Conservation (phyloP, 37 sponge, comb jelly and placozoan genomes). For the Agelas oroides region DNA sequence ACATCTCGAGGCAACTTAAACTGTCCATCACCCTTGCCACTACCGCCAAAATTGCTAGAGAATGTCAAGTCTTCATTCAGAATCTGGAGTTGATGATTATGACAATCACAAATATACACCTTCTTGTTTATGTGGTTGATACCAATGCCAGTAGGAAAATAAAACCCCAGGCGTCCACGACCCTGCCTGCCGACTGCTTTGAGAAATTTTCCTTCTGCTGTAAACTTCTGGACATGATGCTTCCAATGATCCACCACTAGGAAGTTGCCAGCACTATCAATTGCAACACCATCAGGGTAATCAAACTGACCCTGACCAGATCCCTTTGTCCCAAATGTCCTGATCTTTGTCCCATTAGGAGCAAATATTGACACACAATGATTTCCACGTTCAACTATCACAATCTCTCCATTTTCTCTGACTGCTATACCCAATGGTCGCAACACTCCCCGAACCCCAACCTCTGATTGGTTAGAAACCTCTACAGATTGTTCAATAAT, state of each 20-base stretch:
- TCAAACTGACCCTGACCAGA: slow-evolving; percentile 39
- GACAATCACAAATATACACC: slow-evolving; percentile 60
- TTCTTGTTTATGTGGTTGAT: slow-evolving; percentile 20
- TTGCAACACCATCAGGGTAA: slow-evolving; percentile 32
- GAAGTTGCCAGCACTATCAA: slow-evolving; percentile 22
- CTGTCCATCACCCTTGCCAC: slow-evolving; percentile 41
- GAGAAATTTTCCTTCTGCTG: slow-evolving; percentile 53
- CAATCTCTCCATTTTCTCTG: slow-evolving; percentile 32
- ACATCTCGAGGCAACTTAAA: slow-evolving; percentile 52
- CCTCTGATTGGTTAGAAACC: too few species aligned
- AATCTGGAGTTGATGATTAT: slow-evolving; percentile 67
- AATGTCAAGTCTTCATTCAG: slow-evolving; percentile 55
- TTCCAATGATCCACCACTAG: slow-evolving; percentile 34
- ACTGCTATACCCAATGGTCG: slow-evolving; percentile 35
- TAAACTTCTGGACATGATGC: slow-evolving; percentile 59
- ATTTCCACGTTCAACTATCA: neutral
- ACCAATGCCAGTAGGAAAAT: slow-evolving; percentile 45
- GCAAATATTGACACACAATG: slow-evolving; percentile 24
- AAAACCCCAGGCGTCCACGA: slow-evolving; percentile 31
- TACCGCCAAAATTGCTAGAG: slow-evolving; percentile 47
- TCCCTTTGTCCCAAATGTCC: slow-evolving; percentile 43
- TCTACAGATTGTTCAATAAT: too few species aligned
- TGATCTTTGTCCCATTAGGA: neutral
- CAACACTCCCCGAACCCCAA: neutral
- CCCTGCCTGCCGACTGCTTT: slow-evolving; percentile 29